Evolutionary conservation across 2,797 vertebrate genomes (phyloP), one percentile per base, ranked within the genome.

Genomic region (Acipenser transmontanus): DNA sequence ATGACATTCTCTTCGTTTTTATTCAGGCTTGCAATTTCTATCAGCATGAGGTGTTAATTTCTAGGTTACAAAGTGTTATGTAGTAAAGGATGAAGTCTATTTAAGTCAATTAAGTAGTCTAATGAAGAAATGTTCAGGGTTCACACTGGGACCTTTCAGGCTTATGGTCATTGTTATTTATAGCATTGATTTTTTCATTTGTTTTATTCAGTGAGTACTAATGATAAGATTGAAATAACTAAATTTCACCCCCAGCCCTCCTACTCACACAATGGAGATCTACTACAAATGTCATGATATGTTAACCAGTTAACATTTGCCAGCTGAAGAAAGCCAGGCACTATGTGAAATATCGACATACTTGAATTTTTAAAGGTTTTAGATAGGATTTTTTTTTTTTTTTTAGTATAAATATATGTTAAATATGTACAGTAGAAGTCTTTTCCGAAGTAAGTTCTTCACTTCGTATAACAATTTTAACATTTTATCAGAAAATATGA

Each of bases 41-140:
- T 76, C 80, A 80, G 75, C 76, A 77, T 74, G 59, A 68, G 72
- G 78, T 85, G 84, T 80, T 84, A 84, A 86, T 86, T 84, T 81
- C 76, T 81, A 69, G 82, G 74, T 80, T 84, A 82, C 78, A 78
- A 83, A 75, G 80, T 82, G 84, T 81, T 84, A 86, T 82, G 78
- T 74, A 82, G 76, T 81, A 51, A 79, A 76, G 76, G 80, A 80
- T 63, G 67, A 77, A 82, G 76, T 80, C 75, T 84, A 74, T 82
- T 83, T 84, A 82, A 86, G 78, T 84, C 80, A 84, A 81, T 84
- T 81, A 83, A 77, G 73, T 70, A 68, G 63, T 68, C 74, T 84
- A 81, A 81, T 82, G 74, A 80, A 82, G 79, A 79, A 70, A 71
- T 79, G 78, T 78, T 74, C 17, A 48, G 12, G 50, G 34, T 56